Base-by-base conservation (phyloP, 2,888 invertebrate species). In the Drosophila monieri region DNA sequence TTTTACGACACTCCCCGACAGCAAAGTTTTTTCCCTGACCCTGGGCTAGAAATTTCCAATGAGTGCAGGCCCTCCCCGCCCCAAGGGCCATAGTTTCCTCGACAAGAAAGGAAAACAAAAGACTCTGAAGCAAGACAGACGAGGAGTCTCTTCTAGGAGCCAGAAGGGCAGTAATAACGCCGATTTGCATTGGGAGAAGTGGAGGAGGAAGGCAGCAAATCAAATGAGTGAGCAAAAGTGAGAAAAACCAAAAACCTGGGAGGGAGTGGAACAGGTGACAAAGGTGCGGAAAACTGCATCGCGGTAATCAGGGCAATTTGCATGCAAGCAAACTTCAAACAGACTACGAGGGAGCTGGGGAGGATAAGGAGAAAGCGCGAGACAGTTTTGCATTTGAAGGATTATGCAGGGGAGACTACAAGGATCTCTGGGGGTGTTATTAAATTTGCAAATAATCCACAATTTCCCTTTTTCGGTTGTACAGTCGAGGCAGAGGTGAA, bases 281-380 rank as follows among this genome's bases (percentile, higher is more conserved):
- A 18, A 32, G 51, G 41, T 48, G 25, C n/a, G 41, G 67, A 67
- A 78, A 85, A 81, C 71, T 81, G 81, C 83, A 85, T 67, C 74
- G 77, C 70, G 79, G 83, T 81, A 85, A 85, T 85, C 86, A 86
- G 78, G 71, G 85, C 80, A 78, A 85, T 85, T 84, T 85, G 79
- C 85, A 86, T 86, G 85, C 85, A 78, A 73, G 80, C 77, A 77
- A 79, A 84, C 81, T 86, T 78, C 75, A 73, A 78, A 74, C 56
- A 85, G 77, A 77, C 76, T 80, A 68, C 53, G 66, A 72, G 51
- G 35, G 21, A 47, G 30, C 41, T 48, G 35, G 21, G 44, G 30
- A 39, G 18, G 43, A 23, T 23, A 4, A 4, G 21, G 4, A 23
- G 27, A 39, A 41, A 57, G 27, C 30, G 14, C n/a, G 15, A 41